Evolutionary conservation across 2,797 vertebrate genomes (phyloP).

Genomic region (Leptatherina wallacei): DNA sequence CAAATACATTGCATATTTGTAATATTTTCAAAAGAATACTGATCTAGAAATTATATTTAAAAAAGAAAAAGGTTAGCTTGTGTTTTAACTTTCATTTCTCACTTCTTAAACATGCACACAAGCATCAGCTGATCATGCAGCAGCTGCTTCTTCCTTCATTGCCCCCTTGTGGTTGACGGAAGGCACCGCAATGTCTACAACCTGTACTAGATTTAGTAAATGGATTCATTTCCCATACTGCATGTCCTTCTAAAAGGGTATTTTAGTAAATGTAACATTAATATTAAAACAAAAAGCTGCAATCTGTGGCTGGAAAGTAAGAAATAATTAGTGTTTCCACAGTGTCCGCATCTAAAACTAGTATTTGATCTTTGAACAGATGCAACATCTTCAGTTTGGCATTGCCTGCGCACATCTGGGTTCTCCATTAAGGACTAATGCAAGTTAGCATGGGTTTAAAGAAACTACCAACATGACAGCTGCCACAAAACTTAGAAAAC

Average conservation of each 20-base stretch:
- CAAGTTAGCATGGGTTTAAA: not conserved
- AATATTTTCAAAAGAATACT: slow-evolving; percentile 8
- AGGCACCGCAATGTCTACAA: slow-evolving; percentile 47
- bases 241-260: not conserved
- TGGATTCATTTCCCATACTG: not conserved
- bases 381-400: not conserved
- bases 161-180: slow-evolving; percentile 50
- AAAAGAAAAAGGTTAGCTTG: slow-evolving; percentile 44
- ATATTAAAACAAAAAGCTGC: slow-evolving; percentile 21
- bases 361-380: slow-evolving; percentile 3
- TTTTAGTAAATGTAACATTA: not conserved
- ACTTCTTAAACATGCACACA: slow-evolving; percentile 9
- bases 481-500: not conserved
- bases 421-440: not conserved
- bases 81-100: slow-evolving; percentile 7
- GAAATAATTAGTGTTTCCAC: slow-evolving; percentile 5
- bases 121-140: slow-evolving; percentile 11
- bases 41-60: slow-evolving; percentile 34
- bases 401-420: not conserved
- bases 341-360: slow-evolving; percentile 22
- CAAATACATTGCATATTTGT: slow-evolving; percentile 57
- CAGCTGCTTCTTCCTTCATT: not conserved
- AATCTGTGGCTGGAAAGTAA: slow-evolving; percentile 29
- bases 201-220: slow-evolving; percentile 7
- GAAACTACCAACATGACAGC: slow-evolving; percentile 8